These are phyloP conservation scores for Volucella inanis DNA, from an alignment of 2,888 invertebrate genomes.

Conservation along the genomic window DNA sequence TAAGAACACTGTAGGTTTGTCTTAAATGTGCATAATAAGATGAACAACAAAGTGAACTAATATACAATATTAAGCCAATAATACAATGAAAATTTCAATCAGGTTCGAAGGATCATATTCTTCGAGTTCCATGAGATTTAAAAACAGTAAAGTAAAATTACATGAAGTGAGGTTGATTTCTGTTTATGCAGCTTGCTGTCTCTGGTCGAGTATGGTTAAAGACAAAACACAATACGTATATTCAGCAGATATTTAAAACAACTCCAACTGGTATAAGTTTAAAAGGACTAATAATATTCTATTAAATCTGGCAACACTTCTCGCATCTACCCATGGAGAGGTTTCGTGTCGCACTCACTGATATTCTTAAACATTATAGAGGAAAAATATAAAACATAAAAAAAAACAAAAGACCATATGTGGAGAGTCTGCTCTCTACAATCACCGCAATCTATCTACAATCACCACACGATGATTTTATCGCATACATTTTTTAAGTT, in stretches of 20 bases:
- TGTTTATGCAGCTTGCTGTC: no score
- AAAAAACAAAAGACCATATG: constrained; percentile 16
- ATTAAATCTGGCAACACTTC: constrained; percentile 46
- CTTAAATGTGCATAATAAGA: no score
- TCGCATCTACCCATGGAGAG: constrained; percentile 4
- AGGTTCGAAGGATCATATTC: no score
- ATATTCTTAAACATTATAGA: constrained; percentile 16
- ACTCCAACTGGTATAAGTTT: background rate
- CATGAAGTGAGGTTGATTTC: no score
- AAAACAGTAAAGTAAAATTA: no score
- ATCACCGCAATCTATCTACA: background rate
- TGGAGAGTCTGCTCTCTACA: background rate
- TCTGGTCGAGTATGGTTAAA: no score
- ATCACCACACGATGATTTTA: constrained; percentile 38
- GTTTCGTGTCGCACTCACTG: constrained; percentile 1
- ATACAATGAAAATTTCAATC: no score
- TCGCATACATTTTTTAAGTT: constrained; percentile 11
- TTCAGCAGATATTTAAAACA: background rate
- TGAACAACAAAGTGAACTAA: no score
- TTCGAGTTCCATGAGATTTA: no score
- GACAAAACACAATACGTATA: background rate
- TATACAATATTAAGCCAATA: no score
- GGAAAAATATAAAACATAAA: background rate
- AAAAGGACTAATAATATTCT: background rate
- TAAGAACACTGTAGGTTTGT: no score